Conservation (phyloP, 1,140 invertebrate species). For the Lucilia sericata region DNA sequence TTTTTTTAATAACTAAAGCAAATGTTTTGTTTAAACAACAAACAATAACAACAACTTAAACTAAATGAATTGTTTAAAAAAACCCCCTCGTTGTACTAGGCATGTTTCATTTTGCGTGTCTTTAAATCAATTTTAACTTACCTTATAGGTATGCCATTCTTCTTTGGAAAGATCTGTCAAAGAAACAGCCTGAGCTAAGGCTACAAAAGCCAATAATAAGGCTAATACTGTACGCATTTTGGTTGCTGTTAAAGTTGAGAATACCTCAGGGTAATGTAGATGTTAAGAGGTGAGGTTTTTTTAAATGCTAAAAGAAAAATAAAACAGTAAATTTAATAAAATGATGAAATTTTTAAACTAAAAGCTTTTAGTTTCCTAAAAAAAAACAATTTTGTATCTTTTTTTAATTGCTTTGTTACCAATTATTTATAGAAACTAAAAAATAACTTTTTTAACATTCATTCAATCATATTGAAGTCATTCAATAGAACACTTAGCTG, state of each 20-base stretch:
- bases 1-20: no score
- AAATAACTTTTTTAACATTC: no score
- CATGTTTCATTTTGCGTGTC: no score
- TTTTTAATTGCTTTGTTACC: no score
- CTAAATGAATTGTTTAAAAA: no score
- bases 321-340: not conserved
- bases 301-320: constrained; percentile 25
- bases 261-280: not conserved
- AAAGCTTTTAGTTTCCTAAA: no score
- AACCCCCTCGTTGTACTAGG: no score
- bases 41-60: no score
- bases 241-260: not conserved
- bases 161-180: constrained; percentile 78
- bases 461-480: not conserved
- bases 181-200: constrained; percentile 72
- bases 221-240: constrained; percentile 70
- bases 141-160: constrained; percentile 84
- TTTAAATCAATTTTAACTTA: constrained; percentile 67
- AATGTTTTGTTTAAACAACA: no score
- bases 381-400: no score
- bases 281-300: not conserved
- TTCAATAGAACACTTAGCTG: not conserved
- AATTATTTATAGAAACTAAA: no score
- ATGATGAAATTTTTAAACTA: no score
- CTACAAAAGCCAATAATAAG: constrained; percentile 69